These are phyloP conservation scores for Tiliacea aurago DNA, from an alignment of 2,888 invertebrate genomes.

Conservation along the genomic window DNA sequence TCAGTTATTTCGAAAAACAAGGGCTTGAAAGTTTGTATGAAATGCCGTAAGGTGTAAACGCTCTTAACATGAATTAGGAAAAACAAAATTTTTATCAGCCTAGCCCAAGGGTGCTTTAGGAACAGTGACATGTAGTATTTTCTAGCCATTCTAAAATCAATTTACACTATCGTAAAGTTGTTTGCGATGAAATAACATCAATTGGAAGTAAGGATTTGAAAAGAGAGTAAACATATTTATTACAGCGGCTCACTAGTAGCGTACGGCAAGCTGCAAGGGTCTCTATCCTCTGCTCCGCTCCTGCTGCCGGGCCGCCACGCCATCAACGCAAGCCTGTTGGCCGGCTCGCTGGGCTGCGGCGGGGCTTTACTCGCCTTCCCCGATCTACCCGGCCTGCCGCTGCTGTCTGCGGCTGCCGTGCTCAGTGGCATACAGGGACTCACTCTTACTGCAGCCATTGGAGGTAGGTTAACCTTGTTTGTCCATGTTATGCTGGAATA, in stretches of 20 bases:
- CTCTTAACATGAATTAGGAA: no score
- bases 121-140: no score
- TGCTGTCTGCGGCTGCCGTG: constrained; percentile 94
- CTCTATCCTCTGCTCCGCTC: constrained; percentile 95
- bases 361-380: constrained; percentile 91
- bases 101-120: no score
- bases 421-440: constrained; percentile 96
- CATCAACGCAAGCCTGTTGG: constrained; percentile 93
- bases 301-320: constrained; percentile 95
- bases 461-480: constrained; percentile 89
- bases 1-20: no score
- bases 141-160: not conserved
- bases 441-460: constrained; percentile 96
- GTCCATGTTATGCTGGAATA: not conserved
- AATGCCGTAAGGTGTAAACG: no score
- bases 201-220: not conserved
- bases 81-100: no score
- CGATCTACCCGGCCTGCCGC: constrained; percentile 92
- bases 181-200: not conserved
- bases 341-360: constrained; percentile 94
- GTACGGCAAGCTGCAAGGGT: constrained; percentile 96
- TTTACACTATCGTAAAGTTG: not conserved
- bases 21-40: no score
- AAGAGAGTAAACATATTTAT: not conserved
- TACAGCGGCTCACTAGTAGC: constrained; percentile 96